Percentiles rank a stretch among this genome's conserved stretches.
phyloP scores from a whole-genome alignment of 2,797 vertebrate species.

The Halcyon badia region DNA sequence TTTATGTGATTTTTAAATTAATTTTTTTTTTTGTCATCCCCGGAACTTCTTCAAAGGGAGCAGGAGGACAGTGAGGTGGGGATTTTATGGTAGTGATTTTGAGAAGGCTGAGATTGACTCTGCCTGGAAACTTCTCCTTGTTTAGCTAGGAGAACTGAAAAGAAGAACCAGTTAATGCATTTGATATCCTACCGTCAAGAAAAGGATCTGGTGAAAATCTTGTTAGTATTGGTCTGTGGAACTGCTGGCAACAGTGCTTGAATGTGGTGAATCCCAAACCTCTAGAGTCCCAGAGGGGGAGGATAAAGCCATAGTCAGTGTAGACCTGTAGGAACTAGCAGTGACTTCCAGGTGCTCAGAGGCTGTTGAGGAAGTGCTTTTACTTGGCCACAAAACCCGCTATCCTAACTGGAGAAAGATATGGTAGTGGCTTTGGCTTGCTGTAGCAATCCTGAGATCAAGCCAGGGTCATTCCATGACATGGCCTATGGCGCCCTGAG shows the following conservation, averaged over 20 bases:
- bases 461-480: neutral
- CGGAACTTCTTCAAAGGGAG: neutral
- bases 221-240: neutral
- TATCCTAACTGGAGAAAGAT: neutral
- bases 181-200: neutral
- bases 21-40: neutral
- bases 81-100: neutral
- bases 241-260: neutral
- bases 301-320: neutral
- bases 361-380: neutral
- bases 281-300: neutral
- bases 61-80: neutral
- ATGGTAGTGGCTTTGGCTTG: neutral
- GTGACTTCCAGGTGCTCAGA: neutral
- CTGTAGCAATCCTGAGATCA: neutral
- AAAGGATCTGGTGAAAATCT: neutral
- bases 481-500: accelerated
- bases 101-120: neutral
- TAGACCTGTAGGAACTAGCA: neutral
- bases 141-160: neutral
- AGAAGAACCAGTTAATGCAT: neutral
- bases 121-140: neutral
- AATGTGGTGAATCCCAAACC: neutral
- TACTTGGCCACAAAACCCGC: neutral
- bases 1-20: neutral